Evolutionary conservation across 2,797 vertebrate species (phyloP).

Genomic region (Gorsachius magnificus): DNA sequence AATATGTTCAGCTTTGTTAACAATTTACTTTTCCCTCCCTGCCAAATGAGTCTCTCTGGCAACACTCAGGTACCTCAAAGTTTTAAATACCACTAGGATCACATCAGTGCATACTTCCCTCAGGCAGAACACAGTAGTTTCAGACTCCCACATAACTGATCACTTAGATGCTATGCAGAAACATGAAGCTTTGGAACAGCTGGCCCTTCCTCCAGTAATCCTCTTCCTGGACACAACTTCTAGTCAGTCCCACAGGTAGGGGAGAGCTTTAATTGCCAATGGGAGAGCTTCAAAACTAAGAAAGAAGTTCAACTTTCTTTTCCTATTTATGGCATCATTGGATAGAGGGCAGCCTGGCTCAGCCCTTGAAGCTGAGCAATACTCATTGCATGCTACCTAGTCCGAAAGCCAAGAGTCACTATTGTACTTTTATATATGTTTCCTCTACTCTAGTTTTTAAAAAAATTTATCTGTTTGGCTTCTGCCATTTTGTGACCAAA

Average conservation of each 20-base stretch:
- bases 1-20: not conserved
- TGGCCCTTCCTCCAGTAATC: not conserved
- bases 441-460: not conserved
- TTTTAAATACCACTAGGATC: not conserved
- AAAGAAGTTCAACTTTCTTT: not conserved
- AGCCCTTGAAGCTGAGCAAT: not conserved
- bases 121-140: not conserved
- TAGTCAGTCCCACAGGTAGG: not conserved
- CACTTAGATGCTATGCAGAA: not conserved
- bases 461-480: not conserved
- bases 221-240: not conserved
- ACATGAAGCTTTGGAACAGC: not conserved
- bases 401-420: not conserved
- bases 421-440: not conserved
- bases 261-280: not conserved
- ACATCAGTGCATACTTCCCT: not conserved
- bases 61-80: not conserved
- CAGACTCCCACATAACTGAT: not conserved
- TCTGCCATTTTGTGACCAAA: not conserved
- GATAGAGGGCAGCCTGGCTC: not conserved
- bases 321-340: not conserved
- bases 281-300: not conserved
- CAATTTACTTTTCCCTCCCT: not conserved
- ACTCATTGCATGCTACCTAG: not conserved
- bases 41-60: not conserved